Evolutionary conservation across 2,797 vertebrate genomes (phyloP), one percentile per base, ranked within the genome.

Genomic region (Fringilla coelebs): DNA sequence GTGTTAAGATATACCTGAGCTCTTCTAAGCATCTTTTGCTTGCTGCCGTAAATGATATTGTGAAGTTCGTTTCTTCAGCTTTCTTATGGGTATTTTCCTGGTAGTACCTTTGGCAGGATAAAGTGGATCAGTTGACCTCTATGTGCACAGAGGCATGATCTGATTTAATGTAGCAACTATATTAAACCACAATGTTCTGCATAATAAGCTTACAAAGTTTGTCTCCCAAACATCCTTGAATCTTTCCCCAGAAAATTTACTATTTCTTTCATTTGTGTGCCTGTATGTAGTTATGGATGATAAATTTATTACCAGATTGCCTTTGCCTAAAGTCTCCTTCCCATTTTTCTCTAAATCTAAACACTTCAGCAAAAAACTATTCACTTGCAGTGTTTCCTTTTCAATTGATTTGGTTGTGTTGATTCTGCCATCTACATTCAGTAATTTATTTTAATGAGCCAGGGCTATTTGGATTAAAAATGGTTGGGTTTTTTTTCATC

Each of bases 401-500:
- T 65, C 10, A 1, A 1, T 78, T 65, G 32, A 25, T 79, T 76
- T 54, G 6, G 18, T 78, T 10, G 0, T 43, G 34, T 57, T 49
- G 14, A 43, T 85, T 93, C 62, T 93, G 21, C 34, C 17, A 19
- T 57, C 31, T 72, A 46, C 28, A 40, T 28, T 36, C 31, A 61
- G 20, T 75, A 61, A 70, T 51, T 26, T 40, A 4, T 63, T 8
- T 78, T 73, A 32, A 54, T 2, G 5, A 68, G 26, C 45, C 5
- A 4, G n/a, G 16, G 43, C 22, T 88, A 1, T 57, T 57, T 43
- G 11, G 32, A n/a, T 84, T 92, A 29, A 73, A 85, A n/a, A 9
- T 34, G 10, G 4, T 40, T 52, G 38, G 5, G 0, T 0, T 0
- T 51, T 67, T 40, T 51, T 46, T 57, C 4, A 29, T 65, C 7